Base-by-base conservation (phyloP, 2,113 vertebrate genomes). In the Brachionichthys hirsutus region DNA sequence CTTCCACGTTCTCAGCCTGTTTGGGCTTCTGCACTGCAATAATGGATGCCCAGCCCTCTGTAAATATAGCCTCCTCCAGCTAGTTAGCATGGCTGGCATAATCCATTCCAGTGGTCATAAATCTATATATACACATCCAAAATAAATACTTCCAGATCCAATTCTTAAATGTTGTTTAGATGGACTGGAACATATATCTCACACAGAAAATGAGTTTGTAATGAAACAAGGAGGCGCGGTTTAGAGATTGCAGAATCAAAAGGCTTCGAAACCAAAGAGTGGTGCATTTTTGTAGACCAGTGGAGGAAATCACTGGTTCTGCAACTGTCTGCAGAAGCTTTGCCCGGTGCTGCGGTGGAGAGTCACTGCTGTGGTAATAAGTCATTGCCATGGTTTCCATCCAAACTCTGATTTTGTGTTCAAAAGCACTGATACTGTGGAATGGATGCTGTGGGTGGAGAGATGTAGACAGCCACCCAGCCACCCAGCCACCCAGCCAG, bases 31-130 rank as follows among this genome's bases (percentile, higher is more conserved):
- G 75, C 66, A 34, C 81, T 49, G 58, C 40, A 72, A 71, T 87
- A 82, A 89, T 86, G 84, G 85, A 87, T 84, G 80, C 83, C 83
- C 85, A 72, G 67, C 81, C 80, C 79, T 83, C 78, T 40, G 54
- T 89, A 92, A 90, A 91, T 92, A 90, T 92, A 92, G 75, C 77
- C 55, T 68, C 59, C 76, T 76, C 81, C 73, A 80, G 84, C 89
- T 91, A 88, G 87, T 91, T 90, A 90, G 85, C 86, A 88, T 91
- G 84, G 81, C 50, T 88, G 87, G 78, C 87, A 81, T 91, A 77
- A 74, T 83, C 85, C 81, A 70, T 64, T 62, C 80, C 8, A 45
- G 76, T 60, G 66, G 81, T 92, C 89, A 92, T 72, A 54, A n/a
- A 49, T 62, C 84, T 90, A 89, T 78, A 89, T 89, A 88, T 91